A percentile compares a stretch with the other conserved stretches of the same genome.
phyloP scores from a whole-genome alignment of 2,797 vertebrate species.

The Aphelocoma californica region DNA sequence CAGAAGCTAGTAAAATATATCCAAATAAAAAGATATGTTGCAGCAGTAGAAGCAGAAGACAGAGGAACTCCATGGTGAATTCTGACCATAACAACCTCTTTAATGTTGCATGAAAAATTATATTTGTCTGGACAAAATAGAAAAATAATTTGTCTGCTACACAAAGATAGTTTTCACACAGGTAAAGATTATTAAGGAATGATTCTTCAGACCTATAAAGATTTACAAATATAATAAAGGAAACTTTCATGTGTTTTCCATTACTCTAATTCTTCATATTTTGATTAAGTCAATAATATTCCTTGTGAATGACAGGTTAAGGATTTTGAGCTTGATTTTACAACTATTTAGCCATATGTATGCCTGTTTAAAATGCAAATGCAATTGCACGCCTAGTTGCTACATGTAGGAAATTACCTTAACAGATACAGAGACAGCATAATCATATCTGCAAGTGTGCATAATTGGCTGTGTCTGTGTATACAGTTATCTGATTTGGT shows the following conservation, averaged over 20 bases:
- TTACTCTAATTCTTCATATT: neutral
- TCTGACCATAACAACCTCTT: neutral
- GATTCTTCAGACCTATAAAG: neutral
- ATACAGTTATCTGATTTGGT: constrained; percentile 13
- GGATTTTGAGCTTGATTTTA: constrained; percentile 2
- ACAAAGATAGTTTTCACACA: neutral
- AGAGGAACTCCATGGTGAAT: neutral
- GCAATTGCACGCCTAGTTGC: neutral
- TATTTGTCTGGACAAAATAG: neutral
- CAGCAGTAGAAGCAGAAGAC: neutral
- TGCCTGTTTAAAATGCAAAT: constrained; percentile 35
- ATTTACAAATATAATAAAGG: neutral
- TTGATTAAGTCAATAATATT: neutral
- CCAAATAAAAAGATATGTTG: neutral
- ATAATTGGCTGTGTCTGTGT: constrained; percentile 1
- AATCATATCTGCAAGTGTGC: constrained; percentile 13
- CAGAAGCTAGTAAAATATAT: neutral
- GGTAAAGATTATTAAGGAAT: neutral
- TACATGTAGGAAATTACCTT: neutral
- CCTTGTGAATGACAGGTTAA: neutral
- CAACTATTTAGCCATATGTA: neutral
- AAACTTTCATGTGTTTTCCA: neutral
- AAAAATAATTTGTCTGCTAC: neutral
- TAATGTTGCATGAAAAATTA: neutral
- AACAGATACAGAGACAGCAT: neutral